These are phyloP conservation scores for Sylvicola fuscatus DNA, from an alignment of 2,888 invertebrate genomes.

Conservation along the genomic window DNA sequence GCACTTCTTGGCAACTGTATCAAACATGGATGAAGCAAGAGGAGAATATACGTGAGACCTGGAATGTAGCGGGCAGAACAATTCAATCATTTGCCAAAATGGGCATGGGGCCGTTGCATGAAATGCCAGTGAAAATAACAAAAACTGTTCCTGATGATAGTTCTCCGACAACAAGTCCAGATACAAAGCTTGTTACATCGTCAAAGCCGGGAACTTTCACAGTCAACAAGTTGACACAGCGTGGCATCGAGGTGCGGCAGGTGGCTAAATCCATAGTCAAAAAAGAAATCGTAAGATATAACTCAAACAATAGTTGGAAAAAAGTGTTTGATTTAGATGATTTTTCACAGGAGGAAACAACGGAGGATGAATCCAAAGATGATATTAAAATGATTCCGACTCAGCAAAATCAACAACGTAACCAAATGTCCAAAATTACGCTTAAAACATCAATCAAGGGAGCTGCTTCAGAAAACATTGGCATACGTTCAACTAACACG, in stretches of 20 bases:
- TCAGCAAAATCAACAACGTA: constrained; percentile 4
- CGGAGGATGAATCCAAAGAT: constrained; percentile 10
- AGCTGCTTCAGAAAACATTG: neutral
- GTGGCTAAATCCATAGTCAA: neutral
- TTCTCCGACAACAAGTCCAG: neutral
- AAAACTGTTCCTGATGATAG: constrained; percentile 21
- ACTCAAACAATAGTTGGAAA: no score
- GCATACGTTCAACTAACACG: constrained; percentile 10
- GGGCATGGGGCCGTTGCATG: constrained; percentile 23
- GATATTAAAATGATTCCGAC: constrained; percentile 7
- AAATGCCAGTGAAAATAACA: constrained; percentile 27
- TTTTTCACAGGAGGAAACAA: no score
- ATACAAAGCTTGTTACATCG: neutral
- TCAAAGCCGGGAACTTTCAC: neutral
- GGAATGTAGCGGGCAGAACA: constrained; percentile 61
- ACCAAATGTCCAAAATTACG: neutral
- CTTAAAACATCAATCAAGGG: neutral
- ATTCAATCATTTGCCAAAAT: constrained; percentile 54
- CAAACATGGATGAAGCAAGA: constrained; percentile 70
- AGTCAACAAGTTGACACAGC: neutral
- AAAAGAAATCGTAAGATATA: constrained; percentile 4
- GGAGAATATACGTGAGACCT: constrained; percentile 46
- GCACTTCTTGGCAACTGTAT: constrained; percentile 58
- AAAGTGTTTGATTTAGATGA: no score
- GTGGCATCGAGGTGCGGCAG: constrained; percentile 2